Percentiles rank a stretch among this genome's conserved stretches.
These are phyloP conservation scores for Drosophila watanabei DNA, from an alignment of 1,140 invertebrate genomes.

Conservation along the genomic window DNA sequence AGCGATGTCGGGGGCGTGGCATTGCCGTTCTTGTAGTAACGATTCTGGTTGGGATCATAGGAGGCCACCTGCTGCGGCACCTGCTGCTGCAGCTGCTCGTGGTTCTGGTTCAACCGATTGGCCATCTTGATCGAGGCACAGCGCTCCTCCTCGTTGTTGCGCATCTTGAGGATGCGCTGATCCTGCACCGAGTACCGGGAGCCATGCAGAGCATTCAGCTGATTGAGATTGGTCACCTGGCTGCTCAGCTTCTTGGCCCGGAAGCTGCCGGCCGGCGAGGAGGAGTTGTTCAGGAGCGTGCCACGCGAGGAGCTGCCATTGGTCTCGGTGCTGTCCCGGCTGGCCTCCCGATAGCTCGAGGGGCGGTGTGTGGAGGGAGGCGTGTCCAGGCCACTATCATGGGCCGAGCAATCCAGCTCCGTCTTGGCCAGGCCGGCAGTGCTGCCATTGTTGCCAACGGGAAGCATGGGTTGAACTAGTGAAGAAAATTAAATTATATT, in stretches of 20 bases:
- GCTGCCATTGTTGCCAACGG: constrained; percentile 62
- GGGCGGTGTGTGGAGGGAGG: constrained; percentile 83
- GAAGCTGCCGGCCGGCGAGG: constrained; percentile 81
- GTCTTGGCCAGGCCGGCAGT: constrained; percentile 56
- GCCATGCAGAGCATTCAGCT: constrained; percentile 73
- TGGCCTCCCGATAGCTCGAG: constrained; percentile 81
- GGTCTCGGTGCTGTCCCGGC: constrained; percentile 79
- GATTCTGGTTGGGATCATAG: constrained; percentile 85
- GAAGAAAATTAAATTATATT: neutral
- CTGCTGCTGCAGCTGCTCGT: constrained; percentile 42
- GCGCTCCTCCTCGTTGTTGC: constrained; percentile 81
- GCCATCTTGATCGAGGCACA: constrained; percentile 79
- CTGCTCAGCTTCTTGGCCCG: constrained; percentile 73
- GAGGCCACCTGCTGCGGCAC: constrained; percentile 30
- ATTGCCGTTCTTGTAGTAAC: constrained; percentile 80
- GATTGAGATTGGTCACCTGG: constrained; percentile 80
- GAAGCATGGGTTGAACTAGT: constrained; percentile 82
- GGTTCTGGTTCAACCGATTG: constrained; percentile 77
- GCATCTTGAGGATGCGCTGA: constrained; percentile 84
- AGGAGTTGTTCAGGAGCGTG: constrained; percentile 77
- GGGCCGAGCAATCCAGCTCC: constrained; percentile 81
- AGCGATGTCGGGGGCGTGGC: constrained; percentile 72
- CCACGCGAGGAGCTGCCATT: constrained; percentile 80
- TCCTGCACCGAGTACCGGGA: constrained; percentile 81
- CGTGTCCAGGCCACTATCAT: constrained; percentile 84